A percentile compares a stretch with the other conserved stretches of the same genome.
Conservation (phyloP, 2,797 vertebrate genomes). For the Valencia hispanica region DNA sequence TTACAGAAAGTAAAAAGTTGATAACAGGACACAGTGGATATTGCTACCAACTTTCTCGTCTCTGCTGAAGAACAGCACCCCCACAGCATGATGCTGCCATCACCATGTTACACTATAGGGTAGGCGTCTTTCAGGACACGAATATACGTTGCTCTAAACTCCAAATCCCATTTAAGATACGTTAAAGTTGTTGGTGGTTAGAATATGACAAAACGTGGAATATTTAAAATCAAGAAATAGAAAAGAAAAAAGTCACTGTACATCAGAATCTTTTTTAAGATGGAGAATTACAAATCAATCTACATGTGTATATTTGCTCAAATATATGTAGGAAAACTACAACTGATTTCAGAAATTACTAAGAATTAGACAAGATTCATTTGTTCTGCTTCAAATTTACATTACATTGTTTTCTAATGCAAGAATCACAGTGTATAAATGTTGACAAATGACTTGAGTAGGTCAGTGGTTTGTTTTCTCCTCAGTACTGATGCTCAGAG, state of each 20-base stretch:
- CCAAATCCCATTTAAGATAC: neutral
- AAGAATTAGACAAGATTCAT: neutral
- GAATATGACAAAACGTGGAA: neutral
- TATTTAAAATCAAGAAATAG: neutral
- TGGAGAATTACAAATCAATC: neutral
- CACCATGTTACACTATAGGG: neutral
- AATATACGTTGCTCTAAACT: neutral
- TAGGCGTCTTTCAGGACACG: neutral
- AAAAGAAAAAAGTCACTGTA: neutral
- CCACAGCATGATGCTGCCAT: neutral
- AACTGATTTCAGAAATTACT: neutral
- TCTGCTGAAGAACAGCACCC: neutral
- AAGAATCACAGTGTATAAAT: neutral
- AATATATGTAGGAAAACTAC: neutral
- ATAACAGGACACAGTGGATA: too few relatives aligned
- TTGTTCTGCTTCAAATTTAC: neutral
- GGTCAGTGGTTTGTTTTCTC: neutral
- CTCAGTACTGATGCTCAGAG: slow-evolving; percentile 35
- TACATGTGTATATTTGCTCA: neutral
- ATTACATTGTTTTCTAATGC: neutral
- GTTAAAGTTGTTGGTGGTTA: neutral
- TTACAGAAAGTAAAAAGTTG: too few relatives aligned
- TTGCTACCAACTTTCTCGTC: neutral
- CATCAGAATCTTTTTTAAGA: neutral
- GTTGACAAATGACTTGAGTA: slow-evolving; percentile 4